phyloP scores from a whole-genome alignment of 1,140 invertebrate genomes.

The Amyelois transitella region DNA sequence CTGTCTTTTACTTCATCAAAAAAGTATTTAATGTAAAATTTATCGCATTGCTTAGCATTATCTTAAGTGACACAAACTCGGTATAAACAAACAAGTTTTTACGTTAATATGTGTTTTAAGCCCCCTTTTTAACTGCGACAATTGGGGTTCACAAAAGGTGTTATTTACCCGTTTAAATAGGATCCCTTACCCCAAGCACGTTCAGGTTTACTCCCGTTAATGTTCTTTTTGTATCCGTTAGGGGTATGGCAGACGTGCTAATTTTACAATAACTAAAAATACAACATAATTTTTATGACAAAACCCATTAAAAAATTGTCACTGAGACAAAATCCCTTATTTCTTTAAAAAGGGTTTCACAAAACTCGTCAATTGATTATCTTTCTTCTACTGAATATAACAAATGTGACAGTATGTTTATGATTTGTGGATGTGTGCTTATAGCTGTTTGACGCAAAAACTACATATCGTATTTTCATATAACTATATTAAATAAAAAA shows the following conservation, averaged over 20 bases:
- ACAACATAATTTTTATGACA: too few relatives aligned
- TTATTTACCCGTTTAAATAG: constrained; percentile 2
- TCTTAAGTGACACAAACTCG: background rate
- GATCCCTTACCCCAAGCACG: background rate
- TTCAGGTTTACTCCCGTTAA: background rate
- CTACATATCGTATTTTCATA: too few relatives aligned
- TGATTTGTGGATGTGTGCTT: too few relatives aligned
- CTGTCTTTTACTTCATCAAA: too few relatives aligned
- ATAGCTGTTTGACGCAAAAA: too few relatives aligned
- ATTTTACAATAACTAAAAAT: background rate
- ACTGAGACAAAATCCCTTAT: too few relatives aligned
- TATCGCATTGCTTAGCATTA: background rate
- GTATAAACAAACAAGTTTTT: background rate
- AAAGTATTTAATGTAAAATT: background rate
- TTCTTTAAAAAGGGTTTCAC: too few relatives aligned
- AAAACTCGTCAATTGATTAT: too few relatives aligned
- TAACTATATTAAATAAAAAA: too few relatives aligned
- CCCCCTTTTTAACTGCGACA: constrained; percentile 1
- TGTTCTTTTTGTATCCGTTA: background rate
- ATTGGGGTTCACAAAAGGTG: background rate
- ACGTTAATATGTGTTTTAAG: background rate
- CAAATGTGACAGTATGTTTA: too few relatives aligned
- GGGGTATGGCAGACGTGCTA: background rate
- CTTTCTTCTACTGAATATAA: too few relatives aligned
- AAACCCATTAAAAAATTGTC: too few relatives aligned